Evolutionary conservation across 2,888 invertebrate species (phyloP).

Genomic region (Eristalis pertinax): DNA sequence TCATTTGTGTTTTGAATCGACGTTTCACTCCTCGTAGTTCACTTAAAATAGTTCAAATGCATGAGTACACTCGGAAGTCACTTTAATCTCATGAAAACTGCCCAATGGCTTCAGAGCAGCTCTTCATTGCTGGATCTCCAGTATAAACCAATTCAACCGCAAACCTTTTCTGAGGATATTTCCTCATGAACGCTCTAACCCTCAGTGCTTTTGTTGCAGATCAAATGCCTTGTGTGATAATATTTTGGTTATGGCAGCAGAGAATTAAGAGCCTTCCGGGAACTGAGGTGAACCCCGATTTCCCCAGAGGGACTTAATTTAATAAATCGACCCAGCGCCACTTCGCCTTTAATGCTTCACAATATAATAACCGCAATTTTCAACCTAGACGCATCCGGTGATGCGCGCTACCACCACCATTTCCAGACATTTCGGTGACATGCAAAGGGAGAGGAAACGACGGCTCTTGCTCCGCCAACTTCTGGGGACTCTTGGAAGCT

Average conservation of each 20-base stretch:
- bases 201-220: neutral
- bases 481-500: neutral
- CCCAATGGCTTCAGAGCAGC: neutral
- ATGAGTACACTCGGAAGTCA: neutral
- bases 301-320: neutral
- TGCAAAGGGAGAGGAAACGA: neutral
- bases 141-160: neutral
- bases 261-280: neutral
- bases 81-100: neutral
- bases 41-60: neutral
- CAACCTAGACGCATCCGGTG: neutral
- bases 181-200: neutral
- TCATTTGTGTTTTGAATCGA: neutral
- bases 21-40: neutral
- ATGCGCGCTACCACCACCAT: neutral
- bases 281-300: neutral
- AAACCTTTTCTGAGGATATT: neutral
- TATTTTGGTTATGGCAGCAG: neutral
- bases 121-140: neutral
- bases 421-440: neutral
- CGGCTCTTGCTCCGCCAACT: neutral
- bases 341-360: neutral
- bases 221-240: neutral
- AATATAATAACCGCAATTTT: conserved; percentile 18
- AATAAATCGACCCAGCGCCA: neutral